A percentile compares a stretch with the other conserved stretches of the same genome.
Evolutionary conservation across 2,797 vertebrate genomes (phyloP).

Genomic region (Clarias laeviceps): DNA sequence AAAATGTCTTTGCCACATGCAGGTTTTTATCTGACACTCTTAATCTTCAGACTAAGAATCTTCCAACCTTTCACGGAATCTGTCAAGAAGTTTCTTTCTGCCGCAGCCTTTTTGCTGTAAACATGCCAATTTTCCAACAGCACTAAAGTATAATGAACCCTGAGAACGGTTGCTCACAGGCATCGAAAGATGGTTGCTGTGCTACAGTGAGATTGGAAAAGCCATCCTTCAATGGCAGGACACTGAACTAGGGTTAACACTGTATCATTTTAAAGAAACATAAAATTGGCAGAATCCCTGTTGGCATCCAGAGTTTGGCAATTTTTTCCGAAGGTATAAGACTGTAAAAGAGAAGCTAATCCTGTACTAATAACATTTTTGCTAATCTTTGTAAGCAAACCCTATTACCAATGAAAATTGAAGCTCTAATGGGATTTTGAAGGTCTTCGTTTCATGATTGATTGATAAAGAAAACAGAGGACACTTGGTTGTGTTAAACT

Average conservation of each 20-base stretch:
- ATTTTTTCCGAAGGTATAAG: neutral
- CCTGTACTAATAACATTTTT: conserved; percentile 8
- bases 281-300: neutral
- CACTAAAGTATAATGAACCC: conserved; percentile 30
- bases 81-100: conserved; percentile 14
- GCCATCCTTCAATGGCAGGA: conserved; percentile 8
- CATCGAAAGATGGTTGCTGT: conserved; percentile 29
- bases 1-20: neutral
- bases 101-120: conserved; percentile 5
- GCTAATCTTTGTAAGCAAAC: conserved; percentile 36
- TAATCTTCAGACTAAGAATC: neutral
- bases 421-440: conserved; percentile 54
- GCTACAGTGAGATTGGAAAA: conserved; percentile 19
- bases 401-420: conserved; percentile 29
- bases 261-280: neutral
- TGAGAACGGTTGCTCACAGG: conserved; percentile 30
- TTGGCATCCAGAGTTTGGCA: neutral
- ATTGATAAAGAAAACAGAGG: conserved; percentile 65
- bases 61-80: neutral
- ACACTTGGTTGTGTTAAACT: conserved; percentile 66
- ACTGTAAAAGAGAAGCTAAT: conserved; percentile 1
- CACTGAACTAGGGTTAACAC: neutral
- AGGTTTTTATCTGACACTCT: conserved; percentile 7
- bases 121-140: conserved; percentile 36
- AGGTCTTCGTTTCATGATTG: conserved; percentile 58